These are phyloP conservation scores for Psilopogon haemacephalus DNA, from an alignment of 2,113 vertebrate genomes.

Conservation along the genomic window DNA sequence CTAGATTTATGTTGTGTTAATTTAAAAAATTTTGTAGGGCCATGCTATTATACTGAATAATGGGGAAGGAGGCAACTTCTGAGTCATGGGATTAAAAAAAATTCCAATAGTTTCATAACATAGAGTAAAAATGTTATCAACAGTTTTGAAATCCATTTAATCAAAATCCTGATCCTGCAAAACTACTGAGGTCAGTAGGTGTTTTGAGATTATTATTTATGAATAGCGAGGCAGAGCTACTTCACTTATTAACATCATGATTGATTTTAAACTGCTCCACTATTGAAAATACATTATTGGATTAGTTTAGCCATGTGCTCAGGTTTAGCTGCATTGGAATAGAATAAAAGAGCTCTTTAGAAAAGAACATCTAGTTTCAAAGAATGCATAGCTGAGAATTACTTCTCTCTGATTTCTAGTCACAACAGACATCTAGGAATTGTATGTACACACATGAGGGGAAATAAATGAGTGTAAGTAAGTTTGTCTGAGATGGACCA, in stretches of 20 bases:
- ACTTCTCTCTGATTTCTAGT: neutral
- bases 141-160: neutral
- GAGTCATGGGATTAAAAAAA: neutral
- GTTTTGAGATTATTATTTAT: neutral
- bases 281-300: neutral
- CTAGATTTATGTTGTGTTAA: neutral
- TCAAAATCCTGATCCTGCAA: neutral
- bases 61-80: neutral
- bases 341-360: neutral
- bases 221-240: neutral
- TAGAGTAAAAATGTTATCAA: neutral
- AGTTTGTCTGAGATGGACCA: neutral
- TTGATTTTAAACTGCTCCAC: neutral
- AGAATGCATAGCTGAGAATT: neutral
- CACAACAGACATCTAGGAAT: neutral
- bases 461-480: neutral
- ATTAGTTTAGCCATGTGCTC: neutral
- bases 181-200: neutral
- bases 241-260: neutral
- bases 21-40: neutral
- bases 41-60: neutral
- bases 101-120: neutral
- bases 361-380: neutral
- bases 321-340: neutral
- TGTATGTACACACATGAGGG: neutral